Evolutionary conservation across 1,140 invertebrate genomes (phyloP).

Genomic region (Aculops lycopersici): DNA sequence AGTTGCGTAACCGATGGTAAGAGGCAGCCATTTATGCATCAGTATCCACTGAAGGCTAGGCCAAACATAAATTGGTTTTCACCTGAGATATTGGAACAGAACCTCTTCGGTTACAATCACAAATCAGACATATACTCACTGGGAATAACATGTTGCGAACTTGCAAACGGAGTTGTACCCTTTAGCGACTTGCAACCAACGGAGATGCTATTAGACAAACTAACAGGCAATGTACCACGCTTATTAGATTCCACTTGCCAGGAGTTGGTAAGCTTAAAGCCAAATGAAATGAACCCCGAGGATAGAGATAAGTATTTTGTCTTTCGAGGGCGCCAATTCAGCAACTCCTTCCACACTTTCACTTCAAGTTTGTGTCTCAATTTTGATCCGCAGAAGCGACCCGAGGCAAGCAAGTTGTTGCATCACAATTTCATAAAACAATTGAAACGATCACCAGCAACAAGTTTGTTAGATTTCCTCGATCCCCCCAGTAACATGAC

Average conservation of each 20-base stretch:
- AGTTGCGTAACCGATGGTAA: conserved; percentile 32
- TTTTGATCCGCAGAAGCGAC: conserved; percentile 26
- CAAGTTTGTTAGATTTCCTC: not conserved
- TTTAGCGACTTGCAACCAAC: conserved; percentile 45
- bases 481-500: not conserved
- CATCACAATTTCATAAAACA: conserved; percentile 39
- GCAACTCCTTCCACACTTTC: conserved; percentile 36
- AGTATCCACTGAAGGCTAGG: conserved; percentile 31
- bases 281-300: conserved; percentile 5
- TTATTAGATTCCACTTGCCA: conserved; percentile 30
- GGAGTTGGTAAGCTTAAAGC: conserved; percentile 24
- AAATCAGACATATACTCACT: conserved; percentile 65
- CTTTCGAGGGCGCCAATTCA: conserved; percentile 23
- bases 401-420: conserved; percentile 19
- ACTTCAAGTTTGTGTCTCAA: conserved; percentile 28
- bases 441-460: conserved; percentile 13
- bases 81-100: conserved; percentile 64
- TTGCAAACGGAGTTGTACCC: conserved; percentile 56
- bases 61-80: conserved; percentile 51
- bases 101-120: conserved; percentile 50
- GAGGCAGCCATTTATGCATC: conserved; percentile 30
- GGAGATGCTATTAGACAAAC: conserved; percentile 58
- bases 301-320: conserved; percentile 8
- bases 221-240: conserved; percentile 37
- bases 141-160: conserved; percentile 51